Conservation (phyloP, 2,888 invertebrate genomes). For the Dicranocentrus wangi region DNA sequence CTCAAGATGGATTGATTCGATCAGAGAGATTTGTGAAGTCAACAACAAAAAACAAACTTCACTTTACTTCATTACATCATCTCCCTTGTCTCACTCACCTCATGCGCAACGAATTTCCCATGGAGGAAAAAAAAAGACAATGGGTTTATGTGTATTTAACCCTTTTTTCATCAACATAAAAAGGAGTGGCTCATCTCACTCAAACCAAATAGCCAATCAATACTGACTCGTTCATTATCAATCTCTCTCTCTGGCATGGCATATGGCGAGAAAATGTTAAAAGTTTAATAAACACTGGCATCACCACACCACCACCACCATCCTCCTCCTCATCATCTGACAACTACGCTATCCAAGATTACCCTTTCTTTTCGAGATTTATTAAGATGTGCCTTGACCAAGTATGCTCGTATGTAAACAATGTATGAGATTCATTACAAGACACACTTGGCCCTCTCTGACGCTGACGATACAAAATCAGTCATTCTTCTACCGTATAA, state of each 20-base stretch:
- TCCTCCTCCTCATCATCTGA: constrained; percentile 1
- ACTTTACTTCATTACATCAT: constrained; percentile 7
- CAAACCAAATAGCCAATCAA: constrained; percentile 15
- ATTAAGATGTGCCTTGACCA: constrained; percentile 17
- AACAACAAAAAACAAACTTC: constrained; percentile 37
- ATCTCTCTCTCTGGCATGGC: neutral
- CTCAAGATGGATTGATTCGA: constrained; percentile 39
- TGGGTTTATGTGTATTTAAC: constrained; percentile 54
- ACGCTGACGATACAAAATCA: no score
- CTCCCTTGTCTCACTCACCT: constrained; percentile 3
- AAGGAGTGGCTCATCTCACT: constrained; percentile 19
- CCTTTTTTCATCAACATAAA: constrained; percentile 39
- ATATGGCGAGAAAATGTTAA: no score
- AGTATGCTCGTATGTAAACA: constrained; percentile 25
- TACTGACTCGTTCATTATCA: constrained; percentile 5
- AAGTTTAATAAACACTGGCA: neutral
- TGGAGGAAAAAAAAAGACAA: constrained; percentile 41
- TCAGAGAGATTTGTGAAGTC: constrained; percentile 13
- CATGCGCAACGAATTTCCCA: constrained; percentile 53
- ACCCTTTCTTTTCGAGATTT: neutral
- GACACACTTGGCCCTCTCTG: neutral
- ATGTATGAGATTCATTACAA: constrained; percentile 8
- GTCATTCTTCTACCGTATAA: no score
- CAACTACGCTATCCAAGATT: neutral
- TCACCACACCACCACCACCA: neutral